Evolutionary conservation across 2,113 vertebrate genomes (phyloP).

Genomic region (Calyptommatus sinebrachiatus): DNA sequence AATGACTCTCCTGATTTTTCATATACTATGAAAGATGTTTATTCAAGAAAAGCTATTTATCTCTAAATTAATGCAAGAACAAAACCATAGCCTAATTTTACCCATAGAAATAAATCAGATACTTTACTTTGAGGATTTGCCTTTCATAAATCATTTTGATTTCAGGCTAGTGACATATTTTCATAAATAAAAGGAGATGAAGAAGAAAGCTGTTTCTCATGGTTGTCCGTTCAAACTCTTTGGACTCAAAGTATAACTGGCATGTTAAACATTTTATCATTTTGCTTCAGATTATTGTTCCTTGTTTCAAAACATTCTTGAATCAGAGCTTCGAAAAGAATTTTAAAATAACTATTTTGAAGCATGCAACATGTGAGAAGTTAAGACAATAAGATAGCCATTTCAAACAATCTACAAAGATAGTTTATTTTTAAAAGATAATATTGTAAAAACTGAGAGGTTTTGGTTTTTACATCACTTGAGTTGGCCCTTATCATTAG

Average conservation of each 20-base stretch:
- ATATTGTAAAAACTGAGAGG: background rate
- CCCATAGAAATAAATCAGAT: background rate
- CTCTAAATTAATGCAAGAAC: conserved; percentile 24
- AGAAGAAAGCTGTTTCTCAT: conserved; percentile 24
- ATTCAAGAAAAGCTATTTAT: conserved; percentile 15
- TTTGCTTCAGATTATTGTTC: background rate
- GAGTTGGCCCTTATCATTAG: background rate
- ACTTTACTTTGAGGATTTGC: background rate
- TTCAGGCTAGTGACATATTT: conserved; percentile 29
- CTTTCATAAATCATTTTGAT: conserved; percentile 14
- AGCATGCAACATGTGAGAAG: background rate
- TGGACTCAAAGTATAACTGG: conserved; percentile 18
- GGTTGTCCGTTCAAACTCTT: background rate
- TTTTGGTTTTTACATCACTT: background rate
- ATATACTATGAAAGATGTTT: conserved; percentile 8
- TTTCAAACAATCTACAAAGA: background rate
- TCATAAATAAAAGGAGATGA: conserved; percentile 25
- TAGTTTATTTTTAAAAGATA: background rate
- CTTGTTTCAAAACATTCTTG: background rate
- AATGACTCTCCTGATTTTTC: conserved; percentile 6
- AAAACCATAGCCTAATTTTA: conserved; percentile 17
- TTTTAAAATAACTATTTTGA: background rate
- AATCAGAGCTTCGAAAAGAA: background rate
- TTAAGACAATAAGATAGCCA: background rate
- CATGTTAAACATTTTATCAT: conserved; percentile 3